Base-by-base conservation (phyloP, 2,797 vertebrate species). In the Odontamblyopus lacepedii region DNA sequence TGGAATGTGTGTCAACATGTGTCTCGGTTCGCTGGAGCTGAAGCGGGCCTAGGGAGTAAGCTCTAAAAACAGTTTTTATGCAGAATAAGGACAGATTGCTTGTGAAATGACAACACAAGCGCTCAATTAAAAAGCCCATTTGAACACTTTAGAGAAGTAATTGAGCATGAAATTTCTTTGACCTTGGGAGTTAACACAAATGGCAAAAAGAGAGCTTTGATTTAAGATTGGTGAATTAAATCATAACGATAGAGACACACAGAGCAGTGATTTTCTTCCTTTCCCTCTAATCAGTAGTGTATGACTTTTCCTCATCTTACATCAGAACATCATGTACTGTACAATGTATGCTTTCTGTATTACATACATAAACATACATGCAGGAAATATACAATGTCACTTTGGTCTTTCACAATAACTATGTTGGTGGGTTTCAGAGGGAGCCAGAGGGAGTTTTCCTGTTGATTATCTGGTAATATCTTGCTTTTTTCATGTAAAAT, bases 221-320 rank as follows among this genome's bases (percentile, higher is more conserved):
- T 66, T 66, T 18, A 51, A 66, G 44, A 66, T 66, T 50, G 38
- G 56, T 61, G 56, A 68, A 30, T 11, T 66, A 29, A 65, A 55
- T 70, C 67, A 30, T 59, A 75, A 53, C 38, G 56, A 1, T 2
- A 29, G 29, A 67, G 41, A 32, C 15, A 62, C 35, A 67, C 26
- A 60, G 29, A 64, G 71, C 67, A 44, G 38, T 26, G 59, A 15
- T 23, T 50, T 64, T 69, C 77, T 69, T n/a, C 74, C 44, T 67
- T 26, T n/a, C 44, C n/a, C 23, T 62, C 67, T 67, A 73, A 83
- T 78, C 71, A 12, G 35, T 18, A 23, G 23, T 60, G 30, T 62
- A 38, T 72, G 69, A 51, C 44, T 66, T 66, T 23, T 9, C 3
- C 16, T 38, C 2, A 38, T 3, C 30, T 63, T 23, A 6, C 56